A percentile compares a stretch with the other conserved stretches of the same genome.
Conservation (phyloP, 2,797 vertebrate species). For the Neosilurus mollespiculum region DNA sequence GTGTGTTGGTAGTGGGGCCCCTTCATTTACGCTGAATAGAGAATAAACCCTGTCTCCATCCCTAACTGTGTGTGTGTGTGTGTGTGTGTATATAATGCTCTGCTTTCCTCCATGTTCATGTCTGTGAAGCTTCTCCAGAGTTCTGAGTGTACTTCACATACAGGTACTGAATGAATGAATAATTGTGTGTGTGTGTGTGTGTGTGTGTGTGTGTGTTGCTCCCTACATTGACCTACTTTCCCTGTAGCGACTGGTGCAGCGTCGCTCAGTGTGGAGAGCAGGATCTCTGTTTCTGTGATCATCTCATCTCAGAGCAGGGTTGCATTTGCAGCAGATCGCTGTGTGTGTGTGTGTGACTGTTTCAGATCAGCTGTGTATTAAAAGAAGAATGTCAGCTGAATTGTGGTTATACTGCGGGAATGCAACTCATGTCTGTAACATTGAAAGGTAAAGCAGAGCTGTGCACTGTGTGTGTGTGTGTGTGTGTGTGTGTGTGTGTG, state of each 20-base stretch:
- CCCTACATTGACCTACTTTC: conserved; percentile 85
- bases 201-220: conserved; percentile 58
- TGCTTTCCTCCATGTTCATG: background rate
- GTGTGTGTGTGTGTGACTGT: background rate
- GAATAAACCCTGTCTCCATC: background rate
- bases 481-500: background rate
- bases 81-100: background rate
- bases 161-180: background rate
- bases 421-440: background rate
- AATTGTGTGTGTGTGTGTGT: background rate
- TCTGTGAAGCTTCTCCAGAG: background rate
- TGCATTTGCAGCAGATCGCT: background rate
- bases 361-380: conserved; percentile 16
- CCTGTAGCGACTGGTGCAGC: conserved; percentile 67
- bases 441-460: background rate
- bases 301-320: background rate
- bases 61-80: background rate
- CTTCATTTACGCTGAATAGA: background rate
- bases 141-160: background rate
- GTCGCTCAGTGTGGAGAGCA: conserved; percentile 48
- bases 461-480: background rate
- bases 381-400: background rate
- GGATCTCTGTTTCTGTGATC: conserved; percentile 11
- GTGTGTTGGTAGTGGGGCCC: background rate
- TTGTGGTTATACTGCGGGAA: conserved; percentile 7